Conservation (phyloP, 2,888 invertebrate genomes). For the Latrodectus elegans region DNA sequence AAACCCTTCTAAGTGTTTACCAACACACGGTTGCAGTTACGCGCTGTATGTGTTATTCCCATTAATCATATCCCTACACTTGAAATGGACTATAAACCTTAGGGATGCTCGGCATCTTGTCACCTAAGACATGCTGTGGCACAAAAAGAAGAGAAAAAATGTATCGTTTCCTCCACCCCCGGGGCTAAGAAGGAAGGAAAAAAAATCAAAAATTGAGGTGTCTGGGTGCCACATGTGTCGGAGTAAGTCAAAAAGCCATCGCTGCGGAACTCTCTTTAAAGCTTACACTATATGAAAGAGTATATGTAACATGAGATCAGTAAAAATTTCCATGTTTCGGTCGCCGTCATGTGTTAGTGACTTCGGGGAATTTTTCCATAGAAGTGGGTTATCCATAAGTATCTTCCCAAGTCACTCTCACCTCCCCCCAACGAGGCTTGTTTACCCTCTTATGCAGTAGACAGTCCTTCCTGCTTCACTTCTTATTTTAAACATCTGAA, state of each 20-base stretch:
- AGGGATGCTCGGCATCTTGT: neutral
- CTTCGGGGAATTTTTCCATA: conserved; percentile 51
- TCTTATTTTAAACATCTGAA: too few relatives aligned
- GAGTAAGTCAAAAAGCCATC: conserved; percentile 45
- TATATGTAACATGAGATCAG: conserved; percentile 6
- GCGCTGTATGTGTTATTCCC: neutral
- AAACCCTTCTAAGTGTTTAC: neutral
- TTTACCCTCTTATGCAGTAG: conserved; percentile 1
- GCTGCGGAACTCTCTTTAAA: conserved; percentile 16
- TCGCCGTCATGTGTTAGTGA: conserved; percentile 58
- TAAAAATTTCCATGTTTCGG: conserved; percentile 23
- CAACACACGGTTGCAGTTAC: neutral
- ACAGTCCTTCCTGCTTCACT: neutral
- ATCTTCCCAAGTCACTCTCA: conserved; percentile 42
- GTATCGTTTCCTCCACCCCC: neutral
- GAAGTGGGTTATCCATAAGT: conserved; percentile 33
- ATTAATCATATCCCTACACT: conserved; percentile 1
- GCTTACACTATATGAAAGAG: neutral
- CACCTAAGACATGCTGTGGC: neutral
- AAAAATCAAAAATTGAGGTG: conserved; percentile 44
- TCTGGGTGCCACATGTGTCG: conserved; percentile 61
- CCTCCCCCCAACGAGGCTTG: conserved; percentile 6
- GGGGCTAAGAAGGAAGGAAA: neutral
- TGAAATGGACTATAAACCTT: neutral
- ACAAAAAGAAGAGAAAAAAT: neutral